Evolutionary conservation across 2,888 invertebrate species (phyloP), one percentile per base, ranked within the genome.

Genomic region (Thumatha senex): DNA sequence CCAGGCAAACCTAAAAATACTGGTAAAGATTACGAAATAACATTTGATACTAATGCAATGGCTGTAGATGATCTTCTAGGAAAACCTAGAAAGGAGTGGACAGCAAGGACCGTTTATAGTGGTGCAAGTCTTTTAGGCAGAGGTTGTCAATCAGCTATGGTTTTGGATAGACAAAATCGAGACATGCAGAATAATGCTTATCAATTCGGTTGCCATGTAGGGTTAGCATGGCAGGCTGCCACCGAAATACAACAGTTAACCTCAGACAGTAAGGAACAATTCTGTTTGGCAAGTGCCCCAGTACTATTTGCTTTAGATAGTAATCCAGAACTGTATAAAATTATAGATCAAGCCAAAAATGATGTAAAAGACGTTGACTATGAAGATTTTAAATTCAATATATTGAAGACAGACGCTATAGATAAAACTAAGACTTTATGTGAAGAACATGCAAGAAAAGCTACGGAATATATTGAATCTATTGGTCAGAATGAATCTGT

Each of bases 231-330:
- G 95, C 97, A 97, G 89, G 95, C 95, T 1, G 84, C 87, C 34
- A 79, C 82, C 0, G 91, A 92, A 75, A 52, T 90, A 3, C 84
- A 87, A 45, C 81, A 78, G 8, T 53, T 72, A 70, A 93, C 61
- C 84, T 95, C 83, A 83, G 95, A 78, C 92, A 96, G 45, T 94
- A 90, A 89, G 63, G 86, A 86, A 7, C 95, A 95, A 58, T 96
- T 96, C 72, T 95, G 94, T 77, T 84, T 97, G 46, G 95, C 96
- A 2, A 95, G 95, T 61, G 97, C 97, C 0, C 98, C 98, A 0
- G 95, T 97, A 0, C 92, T 97, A 51, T 96, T 96, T 57, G 96
- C 97, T 63, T 85, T 97, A 36, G 95, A 96, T 79, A 92, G 95
- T 45, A 95, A 97, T 74, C 95, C 96, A 0, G 92, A 93, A 13